A percentile compares a stretch with the other conserved stretches of the same genome.
Evolutionary conservation across 2,797 vertebrate genomes (phyloP).

Genomic region (Okamejei kenojei): DNA sequence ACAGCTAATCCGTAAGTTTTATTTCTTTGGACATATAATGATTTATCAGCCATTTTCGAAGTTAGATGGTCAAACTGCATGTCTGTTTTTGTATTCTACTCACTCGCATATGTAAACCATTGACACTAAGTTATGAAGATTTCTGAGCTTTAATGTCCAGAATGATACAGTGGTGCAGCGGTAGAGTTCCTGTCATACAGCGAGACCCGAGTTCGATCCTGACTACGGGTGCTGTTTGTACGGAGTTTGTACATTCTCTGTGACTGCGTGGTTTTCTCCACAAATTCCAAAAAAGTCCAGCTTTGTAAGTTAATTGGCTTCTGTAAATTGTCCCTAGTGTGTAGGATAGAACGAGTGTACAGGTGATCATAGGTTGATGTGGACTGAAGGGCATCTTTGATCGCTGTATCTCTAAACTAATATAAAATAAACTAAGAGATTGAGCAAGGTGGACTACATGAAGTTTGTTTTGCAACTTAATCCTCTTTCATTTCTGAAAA

Average conservation of each 20-base stretch:
- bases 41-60: neutral
- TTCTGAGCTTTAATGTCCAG: neutral
- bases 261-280: too few species aligned
- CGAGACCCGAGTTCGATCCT: too few species aligned
- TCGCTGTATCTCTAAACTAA: neutral
- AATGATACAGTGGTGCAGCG: neutral
- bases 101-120: neutral
- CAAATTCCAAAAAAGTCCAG: too few species aligned
- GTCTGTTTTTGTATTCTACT: neutral
- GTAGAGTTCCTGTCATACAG: too few species aligned
- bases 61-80: neutral
- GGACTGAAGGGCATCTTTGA: too few species aligned
- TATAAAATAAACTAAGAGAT: neutral
- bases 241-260: too few species aligned
- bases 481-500: neutral
- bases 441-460: neutral
- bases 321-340: too few species aligned
- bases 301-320: too few species aligned
- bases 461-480: neutral
- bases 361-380: too few species aligned
- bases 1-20: constrained; percentile 79
- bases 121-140: neutral
- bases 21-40: neutral
- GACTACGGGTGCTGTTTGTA: too few species aligned
- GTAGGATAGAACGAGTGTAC: too few species aligned